Base-by-base conservation (phyloP, 1,140 invertebrate species). In the Bombus fervidus region DNA sequence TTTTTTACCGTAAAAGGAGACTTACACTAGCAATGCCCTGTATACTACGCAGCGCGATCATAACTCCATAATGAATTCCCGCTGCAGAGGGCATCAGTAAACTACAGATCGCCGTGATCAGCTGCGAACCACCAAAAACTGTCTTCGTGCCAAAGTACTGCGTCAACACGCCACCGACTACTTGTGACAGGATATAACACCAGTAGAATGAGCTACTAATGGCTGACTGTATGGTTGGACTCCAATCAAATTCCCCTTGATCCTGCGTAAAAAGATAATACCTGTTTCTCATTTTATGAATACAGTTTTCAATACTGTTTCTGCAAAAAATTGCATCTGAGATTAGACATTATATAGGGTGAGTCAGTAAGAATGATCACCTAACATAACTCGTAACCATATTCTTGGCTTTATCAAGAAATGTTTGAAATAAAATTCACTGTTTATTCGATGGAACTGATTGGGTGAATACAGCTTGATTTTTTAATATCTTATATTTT, bases 61-160 rank as follows among this genome's bases (percentile, higher is more conserved):
- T 95, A 13, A 95, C 92, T 3, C 95, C 94, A 79, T 96, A 97
- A 94, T 97, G 96, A 25, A 96, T 93, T 71, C 96, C 95, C 37
- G 96, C 96, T 34, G 96, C 97, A 77, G 93, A 92, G 6, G 97
- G 97, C 91, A 97, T 97, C 18, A 96, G 94, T 59, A 97, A 91
- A 91, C 97, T 97, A 90, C 97, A 97, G 53, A 97, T 89, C n/a
- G 97, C 97, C 39, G 97, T 97, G 41, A 95, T 94, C 28, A 97
- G 90, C 91, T 97, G 97, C 3, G 97, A 97, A 85, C 96, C 97
- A 66, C 97, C 97, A 87, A 98, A 98, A 64, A 98, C 97, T 4
- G 96, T 94, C 92, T 98, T 98, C 10, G 97, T 97, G n/a, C 98
- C 97, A 92, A 97, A 97, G 89, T 96, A 95, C 94, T 98, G 97